Base-by-base conservation (phyloP, 2,113 vertebrate genomes). In the Narcine bancroftii region DNA sequence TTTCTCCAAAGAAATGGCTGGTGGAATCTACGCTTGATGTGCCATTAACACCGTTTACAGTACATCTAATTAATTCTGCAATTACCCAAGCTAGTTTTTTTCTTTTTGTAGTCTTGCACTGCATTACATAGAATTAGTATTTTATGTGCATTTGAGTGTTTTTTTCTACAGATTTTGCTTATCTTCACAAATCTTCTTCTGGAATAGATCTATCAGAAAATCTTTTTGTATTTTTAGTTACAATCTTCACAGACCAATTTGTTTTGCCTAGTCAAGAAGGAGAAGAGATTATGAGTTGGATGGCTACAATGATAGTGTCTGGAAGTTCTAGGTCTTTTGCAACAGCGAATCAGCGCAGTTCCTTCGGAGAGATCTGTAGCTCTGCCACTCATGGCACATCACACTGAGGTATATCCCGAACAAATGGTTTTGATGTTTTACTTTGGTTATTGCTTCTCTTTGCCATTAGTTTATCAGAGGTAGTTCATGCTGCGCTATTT, bases 1-100 rank as follows among this genome's bases (percentile, higher is more conserved):
- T 85, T 85, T 85, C 81, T 85, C 3, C 29, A 85, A 85, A 85
- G 81, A 85, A 85, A 85, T 36, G 60, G 81, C 53, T n/a, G 53
- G 81, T 85, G 33, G 60, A 60, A 60, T 60, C 53, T 60, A 60
- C 81, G 56, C 33, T n/a, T 85, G 56, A 60, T 60, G 26, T 36
- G 50, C 81, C 53, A 85, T 60, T 85, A 36, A 60, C 33, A 60
- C 4, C 56, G 13, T 36, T 85, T 85, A 29, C 29, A 85, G 50
- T 13, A 36, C 15, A 13, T 33, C 53, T 56, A 17, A 60, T 6
- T 33, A 36, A 33, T 5, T 56, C 36, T 85, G 33, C 33, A 19
- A 36, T 60, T 85, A 85, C 81, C 76, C 81, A 85, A 29, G n/a
- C 21, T 69, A 21, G 56, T 11, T 26, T 56, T 83, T 56, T 15